Percentiles rank a stretch among this genome's conserved stretches.
Conservation (phyloP, 2,113 vertebrate genomes). For the Lonchura striata region DNA sequence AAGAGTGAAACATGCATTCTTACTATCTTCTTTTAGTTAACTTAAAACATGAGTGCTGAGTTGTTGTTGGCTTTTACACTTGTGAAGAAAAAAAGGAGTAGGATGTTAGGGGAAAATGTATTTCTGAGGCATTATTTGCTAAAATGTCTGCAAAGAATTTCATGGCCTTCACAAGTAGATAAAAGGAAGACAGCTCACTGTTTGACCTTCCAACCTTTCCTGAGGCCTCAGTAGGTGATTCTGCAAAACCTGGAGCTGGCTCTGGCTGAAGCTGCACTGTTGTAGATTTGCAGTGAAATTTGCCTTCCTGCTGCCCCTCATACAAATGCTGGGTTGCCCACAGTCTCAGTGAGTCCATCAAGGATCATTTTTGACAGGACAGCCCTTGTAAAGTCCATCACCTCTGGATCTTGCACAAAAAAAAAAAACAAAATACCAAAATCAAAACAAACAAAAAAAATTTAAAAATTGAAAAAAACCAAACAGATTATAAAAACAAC, state of each 20-base stretch:
- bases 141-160: conserved; percentile 40
- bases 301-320: neutral
- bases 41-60: conserved; percentile 34
- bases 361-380: neutral
- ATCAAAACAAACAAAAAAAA: too few relatives aligned
- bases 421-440: too few relatives aligned
- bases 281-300: neutral
- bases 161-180: neutral
- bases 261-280: neutral
- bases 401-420: neutral
- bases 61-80: conserved; percentile 52
- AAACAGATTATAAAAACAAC: neutral
- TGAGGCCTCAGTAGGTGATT: neutral
- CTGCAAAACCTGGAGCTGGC: neutral
- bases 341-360: neutral
- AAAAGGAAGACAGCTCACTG: conserved; percentile 29
- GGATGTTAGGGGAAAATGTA: conserved; percentile 9
- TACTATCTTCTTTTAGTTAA: conserved; percentile 16
- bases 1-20: conserved; percentile 38
- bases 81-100: neutral
- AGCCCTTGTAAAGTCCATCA: neutral
- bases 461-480: neutral
- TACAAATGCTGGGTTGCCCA: neutral
- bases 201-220: conserved; percentile 40
- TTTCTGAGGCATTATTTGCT: conserved; percentile 53